A percentile compares a stretch with the other conserved stretches of the same genome.
Evolutionary conservation across 2,113 vertebrate genomes (phyloP).

Genomic region (Oncorhynchus gorbuscha): DNA sequence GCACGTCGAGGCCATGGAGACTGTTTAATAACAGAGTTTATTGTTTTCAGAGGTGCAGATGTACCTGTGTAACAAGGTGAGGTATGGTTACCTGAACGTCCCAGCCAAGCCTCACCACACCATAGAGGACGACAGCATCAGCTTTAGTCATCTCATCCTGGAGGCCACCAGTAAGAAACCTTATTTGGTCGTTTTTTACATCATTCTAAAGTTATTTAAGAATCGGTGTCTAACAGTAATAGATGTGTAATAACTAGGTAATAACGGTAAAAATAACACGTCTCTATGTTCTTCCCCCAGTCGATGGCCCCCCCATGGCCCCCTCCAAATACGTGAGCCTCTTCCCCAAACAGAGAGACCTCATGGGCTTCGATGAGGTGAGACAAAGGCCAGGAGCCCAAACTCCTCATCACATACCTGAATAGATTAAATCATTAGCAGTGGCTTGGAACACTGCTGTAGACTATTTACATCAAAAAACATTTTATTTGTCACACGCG

Average conservation of each 20-base stretch:
- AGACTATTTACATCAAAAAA: no score
- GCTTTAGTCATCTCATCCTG: constrained; percentile 88
- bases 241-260: not conserved
- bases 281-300: constrained; percentile 62
- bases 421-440: no score
- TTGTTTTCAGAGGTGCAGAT: constrained; percentile 76
- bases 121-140: constrained; percentile 83
- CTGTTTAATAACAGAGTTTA: not conserved
- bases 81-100: constrained; percentile 88
- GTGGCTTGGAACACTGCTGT: no score
- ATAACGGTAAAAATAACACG: not conserved
- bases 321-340: constrained; percentile 79
- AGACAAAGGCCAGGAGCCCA: constrained; percentile 2
- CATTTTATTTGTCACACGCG: no score
- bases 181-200: no score
- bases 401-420: not conserved
- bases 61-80: constrained; percentile 86
- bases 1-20: no score
- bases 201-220: no score
- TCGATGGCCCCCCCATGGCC: constrained; percentile 86
- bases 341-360: constrained; percentile 80
- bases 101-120: constrained; percentile 84
- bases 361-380: constrained; percentile 94
- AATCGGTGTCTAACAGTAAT: not conserved
- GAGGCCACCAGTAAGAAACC: constrained; percentile 85